Percentiles rank a stretch among this genome's conserved stretches.
Conservation (phyloP, 1,140 invertebrate species). For the Drosophila pallidifrons region DNA sequence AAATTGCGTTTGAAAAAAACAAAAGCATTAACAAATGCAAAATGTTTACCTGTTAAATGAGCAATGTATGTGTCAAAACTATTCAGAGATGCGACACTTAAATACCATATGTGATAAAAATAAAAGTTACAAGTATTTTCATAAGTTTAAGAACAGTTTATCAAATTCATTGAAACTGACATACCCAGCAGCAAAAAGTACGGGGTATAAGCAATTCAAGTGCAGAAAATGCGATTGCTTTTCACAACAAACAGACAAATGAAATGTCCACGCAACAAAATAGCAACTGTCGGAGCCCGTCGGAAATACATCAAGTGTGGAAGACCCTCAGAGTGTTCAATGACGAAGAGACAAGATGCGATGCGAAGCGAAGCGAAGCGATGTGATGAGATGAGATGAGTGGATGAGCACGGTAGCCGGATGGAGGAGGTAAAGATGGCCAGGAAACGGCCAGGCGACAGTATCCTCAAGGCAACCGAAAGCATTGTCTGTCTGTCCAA, state of each 20-base stretch:
- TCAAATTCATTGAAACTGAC: background rate
- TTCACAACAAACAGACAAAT: slow-evolving; percentile 49
- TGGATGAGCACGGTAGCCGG: slow-evolving; percentile 37
- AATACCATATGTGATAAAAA: background rate
- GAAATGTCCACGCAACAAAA: slow-evolving; percentile 63
- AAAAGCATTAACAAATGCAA: slow-evolving; percentile 21
- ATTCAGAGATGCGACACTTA: background rate
- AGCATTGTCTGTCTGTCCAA: slow-evolving; percentile 30
- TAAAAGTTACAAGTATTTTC: too few species aligned
- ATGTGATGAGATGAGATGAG: slow-evolving; percentile 48
- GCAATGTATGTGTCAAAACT: background rate
- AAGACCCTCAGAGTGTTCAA: slow-evolving; percentile 62
- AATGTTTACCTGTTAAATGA: slow-evolving; percentile 51
- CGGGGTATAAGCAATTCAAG: slow-evolving; percentile 46
- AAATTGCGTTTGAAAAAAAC: slow-evolving; percentile 28
- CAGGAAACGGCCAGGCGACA: slow-evolving; percentile 64
- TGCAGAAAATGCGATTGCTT: slow-evolving; percentile 56
- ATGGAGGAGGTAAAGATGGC: slow-evolving; percentile 32
- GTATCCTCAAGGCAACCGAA: slow-evolving; percentile 42
- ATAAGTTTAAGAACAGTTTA: too few species aligned
- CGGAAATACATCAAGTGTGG: slow-evolving; percentile 71
- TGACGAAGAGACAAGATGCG: slow-evolving; percentile 35
- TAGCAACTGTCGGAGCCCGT: slow-evolving; percentile 63
- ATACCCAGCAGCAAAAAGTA: background rate
- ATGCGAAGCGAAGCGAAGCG: slow-evolving; percentile 5